Conservation (phyloP, 2,113 vertebrate genomes). For the Cinclus cinclus region DNA sequence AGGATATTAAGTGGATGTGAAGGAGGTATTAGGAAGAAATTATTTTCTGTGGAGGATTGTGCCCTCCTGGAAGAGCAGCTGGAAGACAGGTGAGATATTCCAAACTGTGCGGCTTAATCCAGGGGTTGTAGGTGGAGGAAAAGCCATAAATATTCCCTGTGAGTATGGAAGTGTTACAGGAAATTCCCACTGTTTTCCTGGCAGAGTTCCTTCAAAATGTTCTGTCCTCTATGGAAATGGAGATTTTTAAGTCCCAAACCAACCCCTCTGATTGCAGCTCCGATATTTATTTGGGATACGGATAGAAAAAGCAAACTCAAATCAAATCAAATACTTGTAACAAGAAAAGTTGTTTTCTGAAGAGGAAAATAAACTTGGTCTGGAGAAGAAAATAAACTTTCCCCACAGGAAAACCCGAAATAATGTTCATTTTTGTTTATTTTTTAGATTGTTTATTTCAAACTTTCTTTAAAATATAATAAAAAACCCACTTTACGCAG, state of each 20-base stretch:
- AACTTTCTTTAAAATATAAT: neutral
- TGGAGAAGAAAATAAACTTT: neutral
- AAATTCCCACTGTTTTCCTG: neutral
- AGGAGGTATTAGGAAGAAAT: neutral
- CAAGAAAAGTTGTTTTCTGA: neutral
- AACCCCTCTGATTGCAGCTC: neutral
- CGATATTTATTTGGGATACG: neutral
- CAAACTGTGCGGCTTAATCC: rapidly evolving
- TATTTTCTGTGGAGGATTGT: neutral
- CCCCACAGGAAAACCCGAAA: neutral
- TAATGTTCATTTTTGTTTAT: neutral
- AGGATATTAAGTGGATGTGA: neutral
- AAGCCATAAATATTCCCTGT: rapidly evolving
- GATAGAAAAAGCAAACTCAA: neutral
- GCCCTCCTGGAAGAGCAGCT: neutral
- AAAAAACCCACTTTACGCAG: neutral
- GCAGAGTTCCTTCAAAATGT: neutral
- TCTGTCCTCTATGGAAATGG: neutral
- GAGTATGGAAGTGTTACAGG: rapidly evolving
- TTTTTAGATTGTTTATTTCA: neutral
- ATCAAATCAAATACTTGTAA: neutral
- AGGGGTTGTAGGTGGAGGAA: neutral
- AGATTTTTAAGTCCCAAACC: neutral
- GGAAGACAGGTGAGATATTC: neutral
- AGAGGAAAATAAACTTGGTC: neutral